phyloP scores from a whole-genome alignment of 2,888 invertebrate species.

The Acrobasis consociella region DNA sequence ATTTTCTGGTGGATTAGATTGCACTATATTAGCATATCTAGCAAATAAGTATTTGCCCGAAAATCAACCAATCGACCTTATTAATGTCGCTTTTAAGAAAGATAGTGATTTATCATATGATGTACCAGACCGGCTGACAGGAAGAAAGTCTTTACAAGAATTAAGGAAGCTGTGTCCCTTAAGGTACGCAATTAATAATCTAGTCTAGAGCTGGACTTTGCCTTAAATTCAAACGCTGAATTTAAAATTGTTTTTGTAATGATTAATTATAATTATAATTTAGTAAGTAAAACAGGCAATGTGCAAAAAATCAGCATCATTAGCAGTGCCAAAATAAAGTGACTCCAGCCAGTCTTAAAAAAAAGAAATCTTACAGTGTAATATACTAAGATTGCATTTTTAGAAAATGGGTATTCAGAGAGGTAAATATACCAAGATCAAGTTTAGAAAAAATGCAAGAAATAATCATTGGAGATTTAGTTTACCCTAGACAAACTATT shows the following conservation, averaged over 20 bases:
- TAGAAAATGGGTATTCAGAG: conserved; percentile 92
- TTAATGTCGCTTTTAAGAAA: conserved; percentile 96
- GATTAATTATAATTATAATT: no score
- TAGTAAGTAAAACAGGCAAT: no score
- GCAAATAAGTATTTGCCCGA: conserved; percentile 86
- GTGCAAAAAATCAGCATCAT: no score
- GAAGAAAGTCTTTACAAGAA: conserved; percentile 86
- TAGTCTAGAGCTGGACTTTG: no score
- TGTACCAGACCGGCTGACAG: conserved; percentile 94
- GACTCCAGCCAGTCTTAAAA: neutral
- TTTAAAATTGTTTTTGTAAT: no score
- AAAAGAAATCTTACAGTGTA: neutral
- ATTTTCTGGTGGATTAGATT: conserved; percentile 98
- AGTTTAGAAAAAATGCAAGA: conserved; percentile 84
- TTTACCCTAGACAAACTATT: conserved; percentile 93
- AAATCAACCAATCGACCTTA: conserved; percentile 90
- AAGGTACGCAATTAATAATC: conserved; percentile 53
- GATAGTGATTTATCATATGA: conserved; percentile 73
- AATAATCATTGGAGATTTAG: conserved; percentile 86
- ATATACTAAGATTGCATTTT: conserved; percentile 28
- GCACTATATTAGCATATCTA: conserved; percentile 93
- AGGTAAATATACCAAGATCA: conserved; percentile 87
- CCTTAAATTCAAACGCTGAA: no score
- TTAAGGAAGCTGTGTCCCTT: conserved; percentile 86
- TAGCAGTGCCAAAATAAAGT: no score